A percentile compares a stretch with the other conserved stretches of the same genome.
These are phyloP conservation scores for Pseudois nayaur DNA, from an alignment of 2,113 vertebrate species.

Conservation along the genomic window DNA sequence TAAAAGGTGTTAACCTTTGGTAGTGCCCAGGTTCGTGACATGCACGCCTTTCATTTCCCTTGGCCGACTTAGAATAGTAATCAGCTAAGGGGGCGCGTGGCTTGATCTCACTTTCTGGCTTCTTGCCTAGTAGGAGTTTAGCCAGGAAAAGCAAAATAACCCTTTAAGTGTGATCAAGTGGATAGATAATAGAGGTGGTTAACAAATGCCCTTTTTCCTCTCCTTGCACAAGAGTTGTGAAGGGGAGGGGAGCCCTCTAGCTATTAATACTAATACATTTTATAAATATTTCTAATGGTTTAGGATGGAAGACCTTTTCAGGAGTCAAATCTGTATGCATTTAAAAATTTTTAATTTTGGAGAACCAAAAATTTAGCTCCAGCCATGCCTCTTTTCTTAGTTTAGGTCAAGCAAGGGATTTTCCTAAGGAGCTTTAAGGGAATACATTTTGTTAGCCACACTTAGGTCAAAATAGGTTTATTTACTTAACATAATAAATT, in stretches of 20 bases:
- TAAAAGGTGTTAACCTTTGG: neutral
- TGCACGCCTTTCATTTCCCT: neutral
- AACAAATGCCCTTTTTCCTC: neutral
- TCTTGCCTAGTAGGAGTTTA: slow-evolving; percentile 8
- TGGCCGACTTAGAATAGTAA: neutral
- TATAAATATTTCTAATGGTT: neutral
- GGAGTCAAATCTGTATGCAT: neutral
- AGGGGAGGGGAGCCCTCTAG: slow-evolving; percentile 15
- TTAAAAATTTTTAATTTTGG: neutral
- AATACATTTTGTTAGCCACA: slow-evolving; percentile 36
- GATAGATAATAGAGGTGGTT: slow-evolving; percentile 41
- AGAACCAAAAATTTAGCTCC: neutral
- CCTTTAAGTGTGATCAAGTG: slow-evolving; percentile 48
- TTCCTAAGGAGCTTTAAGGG: slow-evolving; percentile 42
- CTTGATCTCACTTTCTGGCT: slow-evolving; percentile 49
- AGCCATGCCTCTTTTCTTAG: neutral
- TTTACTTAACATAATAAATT: slow-evolving; percentile 66
- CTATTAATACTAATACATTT: slow-evolving; percentile 9
- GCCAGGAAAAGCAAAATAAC: slow-evolving; percentile 40
- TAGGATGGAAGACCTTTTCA: neutral
- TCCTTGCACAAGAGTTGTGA: slow-evolving; percentile 35
- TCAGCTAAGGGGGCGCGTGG: neutral
- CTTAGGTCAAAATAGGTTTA: slow-evolving; percentile 49
- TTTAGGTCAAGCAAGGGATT: slow-evolving; percentile 36
- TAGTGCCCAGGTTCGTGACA: neutral